Conservation (phyloP, 1,140 invertebrate species). For the Brachionus rotundiformis region DNA sequence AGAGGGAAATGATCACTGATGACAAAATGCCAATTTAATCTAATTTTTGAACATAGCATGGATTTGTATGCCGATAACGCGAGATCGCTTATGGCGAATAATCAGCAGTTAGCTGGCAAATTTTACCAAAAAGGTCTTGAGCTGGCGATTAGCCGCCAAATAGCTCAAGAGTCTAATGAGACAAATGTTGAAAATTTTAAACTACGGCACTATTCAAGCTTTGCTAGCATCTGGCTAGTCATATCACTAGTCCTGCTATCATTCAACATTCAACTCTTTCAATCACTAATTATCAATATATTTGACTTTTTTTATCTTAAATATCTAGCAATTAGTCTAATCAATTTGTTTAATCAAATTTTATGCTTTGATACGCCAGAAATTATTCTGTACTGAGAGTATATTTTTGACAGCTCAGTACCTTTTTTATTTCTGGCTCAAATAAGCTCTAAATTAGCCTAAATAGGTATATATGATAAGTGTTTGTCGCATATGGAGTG, state of each 20-base stretch:
- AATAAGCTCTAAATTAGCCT: too few relatives aligned
- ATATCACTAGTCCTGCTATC: neutral
- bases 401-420: neutral
- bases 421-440: too few relatives aligned
- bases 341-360: constrained; percentile 31
- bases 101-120: neutral
- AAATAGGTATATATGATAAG: too few relatives aligned
- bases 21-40: neutral
- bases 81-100: neutral
- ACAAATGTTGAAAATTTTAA: neutral
- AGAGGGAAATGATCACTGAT: neutral
- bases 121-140: neutral
- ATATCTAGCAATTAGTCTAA: neutral
- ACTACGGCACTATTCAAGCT: neutral
- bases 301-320: constrained; percentile 4
- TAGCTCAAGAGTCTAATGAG: neutral
- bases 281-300: neutral
- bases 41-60: neutral
- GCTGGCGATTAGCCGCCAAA: neutral
- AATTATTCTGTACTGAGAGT: constrained; percentile 10
- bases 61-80: neutral
- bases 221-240: neutral
- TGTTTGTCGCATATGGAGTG: too few relatives aligned
- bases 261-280: neutral
- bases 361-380: constrained; percentile 21